phyloP scores from a whole-genome alignment of 2,797 vertebrate genomes.

The Amphiprion clarkii region DNA sequence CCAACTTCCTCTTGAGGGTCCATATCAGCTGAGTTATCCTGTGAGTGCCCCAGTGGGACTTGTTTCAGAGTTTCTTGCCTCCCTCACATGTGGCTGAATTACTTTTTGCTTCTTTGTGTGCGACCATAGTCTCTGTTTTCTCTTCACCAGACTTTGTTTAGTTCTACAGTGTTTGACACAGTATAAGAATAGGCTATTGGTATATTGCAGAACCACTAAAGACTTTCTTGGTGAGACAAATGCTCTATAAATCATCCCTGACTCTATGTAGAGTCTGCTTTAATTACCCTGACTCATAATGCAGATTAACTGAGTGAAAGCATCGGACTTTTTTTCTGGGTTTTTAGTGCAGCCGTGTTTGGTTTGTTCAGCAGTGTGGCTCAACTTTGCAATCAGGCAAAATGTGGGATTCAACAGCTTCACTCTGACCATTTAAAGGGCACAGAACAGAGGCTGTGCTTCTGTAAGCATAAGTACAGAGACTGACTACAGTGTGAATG shows the following conservation, averaged over 20 bases:
- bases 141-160: conserved; percentile 29
- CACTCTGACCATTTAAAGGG: conserved; percentile 17
- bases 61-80: conserved; percentile 29
- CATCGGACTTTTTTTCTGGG: conserved; percentile 25
- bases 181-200: conserved; percentile 18
- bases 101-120: neutral
- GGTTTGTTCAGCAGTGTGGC: conserved; percentile 43
- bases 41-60: conserved; percentile 52
- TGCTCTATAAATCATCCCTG: conserved; percentile 19
- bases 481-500: conserved; percentile 35
- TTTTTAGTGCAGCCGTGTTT: conserved; percentile 32
- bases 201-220: conserved; percentile 33
- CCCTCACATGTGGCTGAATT: conserved; percentile 21
- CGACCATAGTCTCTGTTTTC: conserved; percentile 1
- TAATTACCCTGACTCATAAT: conserved; percentile 35
- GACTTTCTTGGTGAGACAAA: conserved; percentile 36
- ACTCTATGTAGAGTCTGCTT: conserved; percentile 32
- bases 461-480: conserved; percentile 55
- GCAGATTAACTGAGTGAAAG: conserved; percentile 44
- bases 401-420: conserved; percentile 35
- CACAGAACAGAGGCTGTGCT: conserved; percentile 34
- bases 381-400: conserved; percentile 28
- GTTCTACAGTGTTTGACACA: conserved; percentile 16
- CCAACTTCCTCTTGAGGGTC: conserved; percentile 70
- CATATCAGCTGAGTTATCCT: conserved; percentile 72